phyloP scores from a whole-genome alignment of 2,888 invertebrate genomes.

The Phania funesta region DNA sequence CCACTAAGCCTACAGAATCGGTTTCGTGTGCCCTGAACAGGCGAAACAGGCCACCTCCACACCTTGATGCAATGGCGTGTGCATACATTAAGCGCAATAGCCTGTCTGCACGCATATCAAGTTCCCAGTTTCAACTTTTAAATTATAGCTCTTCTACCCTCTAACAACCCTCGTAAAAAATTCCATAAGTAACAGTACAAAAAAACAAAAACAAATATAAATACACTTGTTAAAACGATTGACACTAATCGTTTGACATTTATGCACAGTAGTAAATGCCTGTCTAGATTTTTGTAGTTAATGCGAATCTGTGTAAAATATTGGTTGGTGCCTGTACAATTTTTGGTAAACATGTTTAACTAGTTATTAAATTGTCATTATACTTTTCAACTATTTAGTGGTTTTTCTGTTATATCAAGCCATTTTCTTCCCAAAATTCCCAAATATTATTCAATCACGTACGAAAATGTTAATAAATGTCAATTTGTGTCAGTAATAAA shows the following conservation, averaged over 20 bases:
- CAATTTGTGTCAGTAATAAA: conserved; percentile 62
- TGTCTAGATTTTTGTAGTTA: too few relatives aligned
- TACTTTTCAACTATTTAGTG: conserved; percentile 47
- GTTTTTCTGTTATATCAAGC: conserved; percentile 37
- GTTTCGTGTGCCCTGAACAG: too few relatives aligned
- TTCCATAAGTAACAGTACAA: not conserved
- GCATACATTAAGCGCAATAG: too few relatives aligned
- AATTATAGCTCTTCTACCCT: too few relatives aligned
- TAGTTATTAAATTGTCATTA: conserved; percentile 15
- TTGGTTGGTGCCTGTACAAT: not conserved
- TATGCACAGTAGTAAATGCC: conserved; percentile 1
- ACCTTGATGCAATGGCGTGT: too few relatives aligned
- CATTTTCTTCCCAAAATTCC: not conserved
- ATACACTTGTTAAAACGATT: conserved; percentile 61
- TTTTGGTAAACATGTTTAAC: conserved; percentile 1
- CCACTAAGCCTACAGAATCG: too few relatives aligned
- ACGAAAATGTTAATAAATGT: conserved; percentile 63
- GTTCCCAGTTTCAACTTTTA: too few relatives aligned
- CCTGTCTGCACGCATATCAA: too few relatives aligned
- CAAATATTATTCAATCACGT: conserved; percentile 67
- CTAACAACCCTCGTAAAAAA: not conserved
- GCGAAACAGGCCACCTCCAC: too few relatives aligned
- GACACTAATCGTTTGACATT: conserved; percentile 64
- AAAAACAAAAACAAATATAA: conserved; percentile 24
- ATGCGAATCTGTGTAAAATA: not conserved